Evolutionary conservation across 2,797 vertebrate genomes (phyloP), one percentile per base, ranked within the genome.

Genomic region (Darevskia nairensis): DNA sequence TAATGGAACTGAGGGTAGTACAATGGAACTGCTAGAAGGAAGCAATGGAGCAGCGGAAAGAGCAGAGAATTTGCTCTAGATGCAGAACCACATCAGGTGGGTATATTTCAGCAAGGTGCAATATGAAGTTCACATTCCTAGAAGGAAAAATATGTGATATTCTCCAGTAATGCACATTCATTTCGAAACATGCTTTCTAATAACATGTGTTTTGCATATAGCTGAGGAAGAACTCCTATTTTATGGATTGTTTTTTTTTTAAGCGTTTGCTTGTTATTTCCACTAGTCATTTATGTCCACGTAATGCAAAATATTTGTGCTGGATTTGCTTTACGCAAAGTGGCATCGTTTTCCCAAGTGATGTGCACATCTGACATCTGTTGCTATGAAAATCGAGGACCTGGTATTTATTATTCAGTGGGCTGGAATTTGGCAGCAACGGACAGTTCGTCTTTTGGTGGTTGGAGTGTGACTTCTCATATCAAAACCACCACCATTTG

Each of bases 381-480:
- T 89, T 93, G 72, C 71, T 59, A 92, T 94, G 93, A 80, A 90
- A 91, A 91, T 82, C 89, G 80, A 92, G 92, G 87, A 68, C 11
- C 82, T 85, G 86, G 41, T 77, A 44, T 90, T 44, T 89, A 88
- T 93, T 92, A 87, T 93, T 92, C 55, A 92, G 6, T 6, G 74
- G 1, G 10, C 46, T 90, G n/a, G 46, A 61, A 55, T 91, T 55
- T 32, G 2, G 8, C 39, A 59, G 23, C 3, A 4, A 66, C 41
- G 84, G 75, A 72, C 89, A 92, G n/a, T 3, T 6, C 17, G 7
- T 27, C 55, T 23, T 0, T 19, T 78, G 35, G 80, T 50, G 5
- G 85, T 88, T 92, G 90, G 7, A 2, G 0, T 79, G 46, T n/a
- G 35, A 19, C 69, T 8, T 59, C 64, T 85, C 76, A 2, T 0